Evolutionary conservation across 1,140 invertebrate genomes (phyloP).

Genomic region (Augochlora pura): DNA sequence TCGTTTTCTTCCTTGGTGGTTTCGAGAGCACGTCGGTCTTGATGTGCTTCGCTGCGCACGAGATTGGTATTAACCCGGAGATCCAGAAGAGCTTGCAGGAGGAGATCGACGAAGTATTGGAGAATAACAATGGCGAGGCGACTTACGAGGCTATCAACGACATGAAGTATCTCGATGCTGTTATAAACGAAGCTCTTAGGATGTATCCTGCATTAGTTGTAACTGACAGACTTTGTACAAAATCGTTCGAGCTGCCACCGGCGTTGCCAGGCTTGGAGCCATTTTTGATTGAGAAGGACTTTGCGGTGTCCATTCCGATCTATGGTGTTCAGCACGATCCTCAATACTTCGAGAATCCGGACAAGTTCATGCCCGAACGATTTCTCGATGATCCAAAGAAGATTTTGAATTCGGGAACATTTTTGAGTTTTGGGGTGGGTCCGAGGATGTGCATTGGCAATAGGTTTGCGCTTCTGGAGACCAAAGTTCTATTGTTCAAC

Average conservation of each 20-base stretch:
- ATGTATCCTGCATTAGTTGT: conserved; percentile 28
- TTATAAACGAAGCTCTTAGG: conserved; percentile 62
- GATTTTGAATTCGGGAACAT: conserved; percentile 57
- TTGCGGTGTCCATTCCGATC: conserved; percentile 75
- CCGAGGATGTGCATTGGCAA: conserved; percentile 79
- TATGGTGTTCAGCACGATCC: conserved; percentile 78
- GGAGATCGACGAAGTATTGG: conserved; percentile 80
- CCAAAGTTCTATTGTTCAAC: conserved; percentile 77
- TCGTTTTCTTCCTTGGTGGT: conserved; percentile 78
- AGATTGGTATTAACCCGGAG: conserved; percentile 47
- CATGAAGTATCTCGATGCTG: conserved; percentile 73
- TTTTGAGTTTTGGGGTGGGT: conserved; percentile 75
- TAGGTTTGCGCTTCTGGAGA: conserved; percentile 82
- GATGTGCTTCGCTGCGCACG: conserved; percentile 78
- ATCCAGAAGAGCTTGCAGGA: conserved; percentile 70
- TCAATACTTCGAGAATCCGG: conserved; percentile 79
- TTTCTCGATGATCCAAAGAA: conserved; percentile 77
- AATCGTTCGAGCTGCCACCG: conserved; percentile 56
- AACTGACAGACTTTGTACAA: conserved; percentile 42
- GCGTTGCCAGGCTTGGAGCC: conserved; percentile 61
- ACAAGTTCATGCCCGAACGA: conserved; percentile 80
- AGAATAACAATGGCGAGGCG: conserved; percentile 70
- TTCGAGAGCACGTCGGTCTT: conserved; percentile 79
- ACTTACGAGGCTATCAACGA: conserved; percentile 73
- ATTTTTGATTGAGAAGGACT: conserved; percentile 8